Base-by-base conservation (phyloP, 2,797 vertebrate species). In the Ctenosaura bakeri region DNA sequence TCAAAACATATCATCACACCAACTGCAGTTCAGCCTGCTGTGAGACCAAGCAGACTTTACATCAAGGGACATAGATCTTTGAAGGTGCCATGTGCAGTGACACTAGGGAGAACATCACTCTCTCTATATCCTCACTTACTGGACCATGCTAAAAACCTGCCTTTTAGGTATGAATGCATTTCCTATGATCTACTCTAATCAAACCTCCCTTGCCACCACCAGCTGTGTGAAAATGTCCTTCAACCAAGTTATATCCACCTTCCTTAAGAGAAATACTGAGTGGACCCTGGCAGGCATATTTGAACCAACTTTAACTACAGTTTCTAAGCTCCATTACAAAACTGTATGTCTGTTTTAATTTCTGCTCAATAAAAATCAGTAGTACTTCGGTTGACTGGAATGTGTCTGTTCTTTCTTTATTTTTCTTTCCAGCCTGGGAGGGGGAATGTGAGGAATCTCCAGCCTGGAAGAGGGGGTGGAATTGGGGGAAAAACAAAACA, bases 1-100 rank as follows among this genome's bases (percentile, higher is more conserved):
- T 91, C 76, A 93, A 91, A 92, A 93, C 92, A 90, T 76, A 77
- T 1, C 52, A 50, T 64, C 3, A 69, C 46, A 56, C 62, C 16
- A 64, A 35, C 62, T 88, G 81, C 81, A 83, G 79, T 69, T 84
- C 50, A 32, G 50, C 62, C 38, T 84, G 80, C 62, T 84, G 50
- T 84, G 81, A 90, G 62, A 76, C 32, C 89, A 83, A 87, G 80
- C 50, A 52, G 52, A 78, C 80, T n/a, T n/a, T 10, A 87, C 20
- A 87, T 77, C 56, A 78, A 87, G 71, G 77, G 80, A 59, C 50
- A 6, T 26, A 59, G 46, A 24, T 42, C 20, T 87, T 87, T 90
- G 56, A 89, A 89, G 83, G n/a, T 8, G 5, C 10, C 62, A 69
- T 69, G 26, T 85, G 74, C 50, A 32, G 26, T 79, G 80, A 87